These are phyloP conservation scores for Myioborus melanocephalus DNA, from an alignment of 2,797 vertebrate species.

Conservation along the genomic window DNA sequence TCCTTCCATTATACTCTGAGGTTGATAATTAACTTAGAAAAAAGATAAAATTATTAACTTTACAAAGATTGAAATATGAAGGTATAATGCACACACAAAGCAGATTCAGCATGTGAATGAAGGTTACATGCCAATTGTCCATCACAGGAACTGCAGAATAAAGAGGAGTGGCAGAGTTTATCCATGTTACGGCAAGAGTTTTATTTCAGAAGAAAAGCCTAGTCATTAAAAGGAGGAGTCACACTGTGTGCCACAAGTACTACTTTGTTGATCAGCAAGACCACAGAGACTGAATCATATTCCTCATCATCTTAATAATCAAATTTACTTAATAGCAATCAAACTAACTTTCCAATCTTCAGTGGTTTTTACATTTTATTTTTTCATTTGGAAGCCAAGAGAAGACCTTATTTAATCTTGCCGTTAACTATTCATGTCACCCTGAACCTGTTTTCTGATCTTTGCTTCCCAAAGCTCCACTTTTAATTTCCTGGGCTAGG, in stretches of 20 bases:
- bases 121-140: background rate
- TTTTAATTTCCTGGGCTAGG: background rate
- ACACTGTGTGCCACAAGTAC: background rate
- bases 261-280: background rate
- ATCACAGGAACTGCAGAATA: background rate
- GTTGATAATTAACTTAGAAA: background rate
- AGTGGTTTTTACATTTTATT: background rate
- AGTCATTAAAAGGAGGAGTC: background rate
- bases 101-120: background rate
- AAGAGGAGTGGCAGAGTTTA: background rate
- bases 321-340: background rate
- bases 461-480: background rate
- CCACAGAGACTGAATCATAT: background rate
- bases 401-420: background rate
- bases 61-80: background rate
- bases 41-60: background rate
- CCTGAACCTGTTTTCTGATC: background rate
- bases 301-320: background rate
- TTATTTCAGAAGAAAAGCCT: background rate
- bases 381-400: background rate
- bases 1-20: background rate
- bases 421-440: background rate
- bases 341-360: background rate
- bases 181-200: background rate
- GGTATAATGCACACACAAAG: background rate